Evolutionary conservation across 2,113 vertebrate species (phyloP).

Genomic region (Hoplias malabaricus): DNA sequence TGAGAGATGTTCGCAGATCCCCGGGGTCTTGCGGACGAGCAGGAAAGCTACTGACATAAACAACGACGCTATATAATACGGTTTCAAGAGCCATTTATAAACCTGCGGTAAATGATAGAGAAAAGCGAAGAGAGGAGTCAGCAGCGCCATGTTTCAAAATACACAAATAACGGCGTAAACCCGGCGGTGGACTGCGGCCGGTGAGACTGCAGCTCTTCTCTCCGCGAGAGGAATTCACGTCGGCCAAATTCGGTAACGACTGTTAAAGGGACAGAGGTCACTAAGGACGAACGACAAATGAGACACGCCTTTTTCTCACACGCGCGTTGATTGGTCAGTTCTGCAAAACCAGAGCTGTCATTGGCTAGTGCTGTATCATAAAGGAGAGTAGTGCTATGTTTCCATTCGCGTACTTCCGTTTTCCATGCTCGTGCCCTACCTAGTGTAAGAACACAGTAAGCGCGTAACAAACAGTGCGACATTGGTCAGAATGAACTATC

Average conservation of each 20-base stretch:
- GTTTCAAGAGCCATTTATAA: constrained; percentile 88
- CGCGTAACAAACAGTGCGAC: no score
- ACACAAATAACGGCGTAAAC: neutral
- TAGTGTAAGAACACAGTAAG: neutral
- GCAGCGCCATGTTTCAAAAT: constrained; percentile 79
- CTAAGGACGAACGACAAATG: constrained; percentile 47
- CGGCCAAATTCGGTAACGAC: constrained; percentile 14
- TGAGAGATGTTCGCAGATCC: constrained; percentile 82
- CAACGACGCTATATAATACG: constrained; percentile 85
- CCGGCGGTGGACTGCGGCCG: neutral
- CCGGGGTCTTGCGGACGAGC: constrained; percentile 85
- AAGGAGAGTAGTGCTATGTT: neutral
- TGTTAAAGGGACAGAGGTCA: constrained; percentile 62
- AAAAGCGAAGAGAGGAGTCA: constrained; percentile 85
- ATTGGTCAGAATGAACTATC: no score
- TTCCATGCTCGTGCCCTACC: neutral
- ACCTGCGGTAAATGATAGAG: constrained; percentile 87
- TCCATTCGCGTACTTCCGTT: neutral
- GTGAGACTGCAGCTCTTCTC: neutral
- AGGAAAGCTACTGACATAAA: constrained; percentile 86
- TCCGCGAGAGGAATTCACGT: constrained; percentile 3
- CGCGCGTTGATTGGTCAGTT: constrained; percentile 19
- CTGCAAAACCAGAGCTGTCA: neutral
- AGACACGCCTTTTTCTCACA: neutral
- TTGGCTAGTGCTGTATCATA: constrained; percentile 19